Conservation (phyloP, 2,888 invertebrate genomes). For the Eumerus sabulonum region DNA sequence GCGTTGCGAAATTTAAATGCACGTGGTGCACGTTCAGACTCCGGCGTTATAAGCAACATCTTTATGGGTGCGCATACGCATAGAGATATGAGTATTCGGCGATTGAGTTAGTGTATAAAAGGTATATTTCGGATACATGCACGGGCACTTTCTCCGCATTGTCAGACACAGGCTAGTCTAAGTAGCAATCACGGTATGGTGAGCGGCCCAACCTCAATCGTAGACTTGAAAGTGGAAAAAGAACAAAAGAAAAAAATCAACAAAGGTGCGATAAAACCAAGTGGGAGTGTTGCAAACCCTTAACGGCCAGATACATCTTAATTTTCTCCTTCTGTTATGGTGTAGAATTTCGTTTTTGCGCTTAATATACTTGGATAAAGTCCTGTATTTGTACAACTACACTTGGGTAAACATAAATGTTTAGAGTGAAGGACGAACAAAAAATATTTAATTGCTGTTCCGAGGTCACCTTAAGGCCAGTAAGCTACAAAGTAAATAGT, state of each 20-base stretch:
- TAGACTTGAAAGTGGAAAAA: conserved; percentile 12
- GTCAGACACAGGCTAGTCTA: conserved; percentile 36
- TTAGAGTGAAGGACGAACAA: too few relatives aligned
- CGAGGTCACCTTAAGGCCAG: too few relatives aligned
- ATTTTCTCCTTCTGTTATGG: too few relatives aligned
- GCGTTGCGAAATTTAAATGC: conserved; percentile 48
- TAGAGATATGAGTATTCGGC: conserved; percentile 34
- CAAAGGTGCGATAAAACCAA: conserved; percentile 27
- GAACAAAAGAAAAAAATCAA: conserved; percentile 14
- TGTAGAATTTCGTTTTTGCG: too few relatives aligned
- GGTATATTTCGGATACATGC: conserved; percentile 13
- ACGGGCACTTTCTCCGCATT: conserved; percentile 43
- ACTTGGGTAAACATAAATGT: too few relatives aligned
- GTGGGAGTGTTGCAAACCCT: conserved; percentile 29
- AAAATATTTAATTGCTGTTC: too few relatives aligned
- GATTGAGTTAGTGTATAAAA: conserved; percentile 18
- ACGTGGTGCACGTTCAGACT: conserved; percentile 26
- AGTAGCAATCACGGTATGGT: conserved; percentile 18
- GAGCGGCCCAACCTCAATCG: conserved; percentile 30
- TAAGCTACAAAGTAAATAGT: too few relatives aligned
- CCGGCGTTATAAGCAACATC: too few relatives aligned
- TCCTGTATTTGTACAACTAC: too few relatives aligned
- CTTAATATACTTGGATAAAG: too few relatives aligned
- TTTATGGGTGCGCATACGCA: conserved; percentile 42
- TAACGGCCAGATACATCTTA: too few relatives aligned